Percentiles rank a stretch among this genome's conserved stretches.
Evolutionary conservation across 2,797 vertebrate species (phyloP).

Genomic region (Diplodus sargus): DNA sequence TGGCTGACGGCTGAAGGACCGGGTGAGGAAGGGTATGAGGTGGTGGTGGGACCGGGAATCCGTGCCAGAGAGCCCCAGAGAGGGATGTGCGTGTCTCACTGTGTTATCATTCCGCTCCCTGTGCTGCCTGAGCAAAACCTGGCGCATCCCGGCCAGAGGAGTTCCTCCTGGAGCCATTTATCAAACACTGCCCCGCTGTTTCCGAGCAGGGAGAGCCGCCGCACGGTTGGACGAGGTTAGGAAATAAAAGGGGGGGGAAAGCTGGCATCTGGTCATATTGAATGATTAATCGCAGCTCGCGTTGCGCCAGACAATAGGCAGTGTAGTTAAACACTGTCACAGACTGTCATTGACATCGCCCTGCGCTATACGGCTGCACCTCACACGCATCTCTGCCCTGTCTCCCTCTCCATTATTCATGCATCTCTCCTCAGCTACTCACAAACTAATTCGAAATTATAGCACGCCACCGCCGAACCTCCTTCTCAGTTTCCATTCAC

Average conservation of each 20-base stretch:
- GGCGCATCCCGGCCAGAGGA: constrained; percentile 56
- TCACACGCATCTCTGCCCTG: constrained; percentile 20
- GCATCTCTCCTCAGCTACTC: constrained; percentile 33
- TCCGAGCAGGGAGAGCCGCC: constrained; percentile 19
- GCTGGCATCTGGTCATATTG: constrained; percentile 51
- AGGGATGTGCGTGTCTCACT: constrained; percentile 50
- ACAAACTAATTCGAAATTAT: constrained; percentile 63
- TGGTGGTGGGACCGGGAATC: constrained; percentile 15
- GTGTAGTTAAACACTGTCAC: constrained; percentile 65
- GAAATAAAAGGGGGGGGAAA: neutral
- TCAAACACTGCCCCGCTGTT: constrained; percentile 47
- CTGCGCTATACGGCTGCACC: constrained; percentile 54
- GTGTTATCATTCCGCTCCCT: constrained; percentile 53
- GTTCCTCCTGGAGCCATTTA: constrained; percentile 53
- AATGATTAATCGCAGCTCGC: constrained; percentile 49
- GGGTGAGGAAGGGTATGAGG: neutral
- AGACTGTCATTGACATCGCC: constrained; percentile 65
- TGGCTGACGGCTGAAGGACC: constrained; percentile 27
- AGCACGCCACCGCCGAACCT: constrained; percentile 28
- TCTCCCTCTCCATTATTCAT: constrained; percentile 30
- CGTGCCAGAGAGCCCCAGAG: constrained; percentile 36
- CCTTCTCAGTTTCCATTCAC: constrained; percentile 22
- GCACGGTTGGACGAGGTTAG: constrained; percentile 7
- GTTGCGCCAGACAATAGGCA: constrained; percentile 53
- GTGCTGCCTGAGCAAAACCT: constrained; percentile 45